Conservation (phyloP, 2,113 vertebrate genomes). For the Coptodon bakossiorum region DNA sequence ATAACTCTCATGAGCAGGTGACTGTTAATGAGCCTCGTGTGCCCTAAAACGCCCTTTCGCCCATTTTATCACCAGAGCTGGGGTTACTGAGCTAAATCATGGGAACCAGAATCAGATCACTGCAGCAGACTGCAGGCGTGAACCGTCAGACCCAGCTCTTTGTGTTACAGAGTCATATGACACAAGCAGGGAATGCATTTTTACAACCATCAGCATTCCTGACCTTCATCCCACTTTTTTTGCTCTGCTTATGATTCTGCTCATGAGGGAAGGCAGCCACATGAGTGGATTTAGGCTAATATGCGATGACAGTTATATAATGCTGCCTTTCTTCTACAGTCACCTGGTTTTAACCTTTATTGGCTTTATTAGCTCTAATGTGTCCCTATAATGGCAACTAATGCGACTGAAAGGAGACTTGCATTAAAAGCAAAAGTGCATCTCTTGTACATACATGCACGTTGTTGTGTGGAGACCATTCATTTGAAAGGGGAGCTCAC, state of each 20-base stretch:
- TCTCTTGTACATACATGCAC: background rate
- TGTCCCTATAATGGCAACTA: background rate
- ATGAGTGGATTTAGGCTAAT: conserved; percentile 40
- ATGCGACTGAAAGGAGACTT: background rate
- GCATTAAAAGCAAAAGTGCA: accelerated
- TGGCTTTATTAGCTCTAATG: background rate
- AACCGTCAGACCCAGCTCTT: background rate
- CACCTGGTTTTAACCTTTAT: background rate
- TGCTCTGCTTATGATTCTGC: background rate
- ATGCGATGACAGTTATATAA: background rate
- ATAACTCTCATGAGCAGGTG: background rate
- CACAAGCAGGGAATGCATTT: background rate
- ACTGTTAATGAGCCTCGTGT: background rate
- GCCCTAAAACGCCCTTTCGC: background rate
- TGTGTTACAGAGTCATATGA: conserved; percentile 15
- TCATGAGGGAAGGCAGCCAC: background rate
- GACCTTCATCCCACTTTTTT: background rate
- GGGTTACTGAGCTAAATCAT: conserved; percentile 12
- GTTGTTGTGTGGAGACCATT: background rate
- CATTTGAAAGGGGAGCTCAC: background rate
- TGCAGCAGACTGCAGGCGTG: background rate
- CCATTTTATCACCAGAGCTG: background rate
- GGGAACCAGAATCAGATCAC: conserved; percentile 4
- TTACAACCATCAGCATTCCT: background rate
- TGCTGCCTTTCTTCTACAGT: background rate